Evolutionary conservation across 2,113 vertebrate genomes (phyloP), one percentile per base, ranked within the genome.

Genomic region (Hyperopisus bebe): DNA sequence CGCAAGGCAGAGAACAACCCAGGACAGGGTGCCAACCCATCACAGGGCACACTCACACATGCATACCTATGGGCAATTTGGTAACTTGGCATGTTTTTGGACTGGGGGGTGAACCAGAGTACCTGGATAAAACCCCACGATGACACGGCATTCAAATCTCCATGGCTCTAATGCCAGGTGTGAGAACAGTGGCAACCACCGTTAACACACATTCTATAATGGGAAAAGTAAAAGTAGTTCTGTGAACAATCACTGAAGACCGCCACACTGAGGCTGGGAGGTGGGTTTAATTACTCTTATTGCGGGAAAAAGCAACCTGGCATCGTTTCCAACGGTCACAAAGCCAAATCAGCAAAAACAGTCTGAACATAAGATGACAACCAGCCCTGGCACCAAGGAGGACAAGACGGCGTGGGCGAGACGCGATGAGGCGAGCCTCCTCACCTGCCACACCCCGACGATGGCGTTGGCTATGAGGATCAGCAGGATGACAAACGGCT

Each of bases 391-490:
- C 62, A 70, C 9, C 62, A 31, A 70, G 62, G 10, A 31, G 27
- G 62, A 31, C n/a, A 13, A 3, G 9, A 13, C 0, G 62, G n/a
- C n/a, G 0, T 4, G 62, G 62, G 62, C 0, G 62, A 3, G 62
- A 31, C 10, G 62, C 9, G 1, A 11, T 0, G 62, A 31, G 1
- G 10, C 3, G n/a, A 70, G 62, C 62, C n/a, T 13, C 62, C 87
- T 66, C 21, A 88, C 87, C 87, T 88, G 87, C 87, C 87, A 88
- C 15, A 88, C 87, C 53, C 87, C 87, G 10, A 88, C 87, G 21
- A 88, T 88, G 55, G 87, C 87, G 9, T 88, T 88, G 87, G 87
- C 87, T 62, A 88, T 88, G 24, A 88, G 55, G 24, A 88, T 88
- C 5, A 88, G 87, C 35, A 88, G 21, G 19, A 88, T 88, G 2